Base-by-base conservation (phyloP, 2,113 vertebrate genomes). In the Tiliqua scincoides region DNA sequence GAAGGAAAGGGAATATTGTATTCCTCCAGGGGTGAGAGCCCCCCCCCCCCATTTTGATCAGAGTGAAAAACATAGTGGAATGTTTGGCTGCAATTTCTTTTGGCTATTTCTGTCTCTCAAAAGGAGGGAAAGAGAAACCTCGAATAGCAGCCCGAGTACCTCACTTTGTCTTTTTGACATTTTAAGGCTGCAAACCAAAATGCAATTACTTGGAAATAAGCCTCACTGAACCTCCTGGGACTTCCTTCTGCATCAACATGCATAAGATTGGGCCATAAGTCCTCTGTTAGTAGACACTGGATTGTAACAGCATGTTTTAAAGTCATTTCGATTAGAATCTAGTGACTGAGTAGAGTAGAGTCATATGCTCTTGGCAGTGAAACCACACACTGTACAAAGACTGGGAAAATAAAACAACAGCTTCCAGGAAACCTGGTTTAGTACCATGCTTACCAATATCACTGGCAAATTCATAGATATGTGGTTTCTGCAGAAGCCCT, bases 371-470 rank as follows among this genome's bases (percentile, higher is more conserved):
- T 14, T 84, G 61, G 68, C 1, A 0, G 12, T n/a, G 9, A 63
- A 84, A 30, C 23, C 70, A 84, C 59, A 71, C 0, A 20, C 30
- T 7, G 21, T 68, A 12, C 11, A 59, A 8, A 25, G 17, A 20
- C 21, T 11, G 18, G 23, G 12, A 59, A 35, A 43, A 15, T 15
- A n/a, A 9, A 52, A 78, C 23, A 35, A 74, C 27, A 32, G 70
- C 37, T 74, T n/a, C 35, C 35, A 43, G 17, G 82, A 59, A 62
- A 68, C 89, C 10, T 74, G 87, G 81, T n/a, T n/a, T n/a, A n/a
- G n/a, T n/a, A n/a, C n/a, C n/a, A n/a, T n/a, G n/a, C 97, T 97
- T 89, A 99, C 99, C 99, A 0, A 99, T 99, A 92, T 99, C 99
- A 84, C 97, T 96, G 87, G 98, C 98, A 85, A 99, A 99, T 94